Evolutionary conservation across 2,113 vertebrate species (phyloP).

Genomic region (Gobio gobio): DNA sequence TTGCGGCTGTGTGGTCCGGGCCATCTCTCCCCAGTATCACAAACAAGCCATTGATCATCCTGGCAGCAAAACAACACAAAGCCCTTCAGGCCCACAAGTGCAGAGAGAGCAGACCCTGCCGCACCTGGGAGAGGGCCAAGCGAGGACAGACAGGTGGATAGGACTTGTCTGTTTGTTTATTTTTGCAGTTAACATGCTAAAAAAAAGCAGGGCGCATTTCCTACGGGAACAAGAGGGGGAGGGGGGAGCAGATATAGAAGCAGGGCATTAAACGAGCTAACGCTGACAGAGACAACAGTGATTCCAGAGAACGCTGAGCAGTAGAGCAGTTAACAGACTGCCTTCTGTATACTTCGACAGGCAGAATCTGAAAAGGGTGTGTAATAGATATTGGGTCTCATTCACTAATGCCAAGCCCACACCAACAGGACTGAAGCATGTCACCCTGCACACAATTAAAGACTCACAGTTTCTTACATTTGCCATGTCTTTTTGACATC

Average conservation of each 20-base stretch:
- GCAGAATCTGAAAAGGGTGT: slow-evolving; percentile 9
- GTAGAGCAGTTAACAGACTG: slow-evolving; percentile 12
- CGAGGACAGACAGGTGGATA: slow-evolving; percentile 44
- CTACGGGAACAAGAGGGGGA: background rate
- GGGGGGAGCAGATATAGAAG: background rate
- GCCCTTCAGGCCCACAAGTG: slow-evolving; percentile 25
- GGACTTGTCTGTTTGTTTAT: slow-evolving; percentile 36
- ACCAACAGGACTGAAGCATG: background rate
- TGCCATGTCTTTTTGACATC: too few species aligned
- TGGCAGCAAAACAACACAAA: slow-evolving; percentile 40
- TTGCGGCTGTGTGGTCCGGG: slow-evolving; percentile 15
- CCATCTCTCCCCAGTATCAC: slow-evolving; percentile 27
- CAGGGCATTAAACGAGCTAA: background rate
- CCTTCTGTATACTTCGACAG: slow-evolving; percentile 16
- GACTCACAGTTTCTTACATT: too few species aligned
- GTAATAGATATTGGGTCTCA: slow-evolving; percentile 19
- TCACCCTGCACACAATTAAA: background rate
- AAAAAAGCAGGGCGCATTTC: slow-evolving; percentile 12
- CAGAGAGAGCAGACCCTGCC: background rate
- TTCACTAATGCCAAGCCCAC: background rate
- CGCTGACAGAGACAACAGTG: slow-evolving; percentile 30
- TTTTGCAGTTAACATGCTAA: slow-evolving; percentile 12
- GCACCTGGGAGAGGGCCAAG: slow-evolving; percentile 27
- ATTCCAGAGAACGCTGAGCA: slow-evolving; percentile 27
- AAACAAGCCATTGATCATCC: slow-evolving; percentile 48